Percentiles rank a stretch among this genome's conserved stretches.
These are phyloP conservation scores for Diarsia dahlii DNA, from an alignment of 2,888 invertebrate species.

Conservation along the genomic window DNA sequence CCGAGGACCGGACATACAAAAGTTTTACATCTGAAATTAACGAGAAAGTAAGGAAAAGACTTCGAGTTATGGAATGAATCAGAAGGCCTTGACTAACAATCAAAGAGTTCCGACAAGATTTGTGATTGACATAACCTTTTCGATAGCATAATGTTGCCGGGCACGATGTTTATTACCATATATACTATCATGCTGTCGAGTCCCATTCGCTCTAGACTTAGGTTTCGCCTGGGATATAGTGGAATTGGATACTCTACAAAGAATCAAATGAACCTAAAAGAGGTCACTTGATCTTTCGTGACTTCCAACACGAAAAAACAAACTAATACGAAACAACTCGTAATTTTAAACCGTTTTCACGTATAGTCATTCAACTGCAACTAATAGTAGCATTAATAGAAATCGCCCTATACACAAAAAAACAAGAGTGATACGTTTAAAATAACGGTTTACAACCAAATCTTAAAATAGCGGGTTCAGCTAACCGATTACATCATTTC, in stretches of 20 bases:
- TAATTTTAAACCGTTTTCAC: constrained; percentile 20
- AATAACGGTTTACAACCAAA: constrained; percentile 80
- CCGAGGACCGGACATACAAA: neutral
- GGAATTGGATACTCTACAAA: neutral
- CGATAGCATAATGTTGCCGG: neutral
- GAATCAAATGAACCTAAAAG: neutral
- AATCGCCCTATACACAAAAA: constrained; percentile 71
- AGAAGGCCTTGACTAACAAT: neutral
- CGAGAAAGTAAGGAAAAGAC: neutral
- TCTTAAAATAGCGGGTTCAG: constrained; percentile 83
- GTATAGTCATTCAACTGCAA: constrained; percentile 21
- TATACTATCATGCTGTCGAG: neutral
- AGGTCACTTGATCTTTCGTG: neutral
- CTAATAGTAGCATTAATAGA: constrained; percentile 65
- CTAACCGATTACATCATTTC: constrained; percentile 83
- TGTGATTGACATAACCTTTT: neutral
- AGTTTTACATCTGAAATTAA: neutral
- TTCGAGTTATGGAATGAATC: neutral
- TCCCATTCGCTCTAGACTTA: neutral
- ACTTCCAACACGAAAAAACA: neutral
- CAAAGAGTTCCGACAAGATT: neutral
- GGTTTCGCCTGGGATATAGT: neutral
- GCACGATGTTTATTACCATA: neutral
- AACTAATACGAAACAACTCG: neutral
- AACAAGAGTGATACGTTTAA: constrained; percentile 69